phyloP scores from a whole-genome alignment of 2,113 vertebrate genomes.

The Chaetodon trifascialis region DNA sequence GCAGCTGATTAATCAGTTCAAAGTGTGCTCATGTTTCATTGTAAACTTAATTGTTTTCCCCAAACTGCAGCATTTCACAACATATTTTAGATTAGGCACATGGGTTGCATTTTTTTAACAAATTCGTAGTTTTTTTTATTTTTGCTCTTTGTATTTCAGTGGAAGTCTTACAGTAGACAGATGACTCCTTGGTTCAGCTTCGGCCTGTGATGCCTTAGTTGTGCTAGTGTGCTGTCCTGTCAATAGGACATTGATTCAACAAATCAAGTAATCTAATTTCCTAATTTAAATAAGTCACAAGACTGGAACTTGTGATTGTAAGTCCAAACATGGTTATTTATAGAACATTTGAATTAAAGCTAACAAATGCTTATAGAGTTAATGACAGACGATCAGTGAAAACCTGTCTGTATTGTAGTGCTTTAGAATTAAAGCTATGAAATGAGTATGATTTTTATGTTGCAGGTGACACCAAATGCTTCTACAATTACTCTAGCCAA shows the following conservation, averaged over 20 bases:
- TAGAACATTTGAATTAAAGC: not conserved
- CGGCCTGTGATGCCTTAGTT: not conserved
- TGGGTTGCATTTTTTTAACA: not conserved
- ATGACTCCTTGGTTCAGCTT: not conserved
- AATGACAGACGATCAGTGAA: not conserved
- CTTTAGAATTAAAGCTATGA: too few species aligned
- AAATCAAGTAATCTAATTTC: not conserved
- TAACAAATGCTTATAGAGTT: not conserved
- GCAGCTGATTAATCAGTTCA: not conserved
- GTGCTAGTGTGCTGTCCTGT: not conserved
- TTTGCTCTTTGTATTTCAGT: too few species aligned
- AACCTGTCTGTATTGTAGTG: too few species aligned
- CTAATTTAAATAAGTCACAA: not conserved
- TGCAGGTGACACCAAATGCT: not conserved
- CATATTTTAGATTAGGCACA: not conserved
- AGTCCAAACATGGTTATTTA: not conserved
- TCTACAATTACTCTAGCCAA: not conserved
- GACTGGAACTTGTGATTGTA: not conserved
- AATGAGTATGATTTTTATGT: too few species aligned
- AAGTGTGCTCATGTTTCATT: not conserved
- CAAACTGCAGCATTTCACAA: not conserved
- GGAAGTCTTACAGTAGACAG: not conserved
- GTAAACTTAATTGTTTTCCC: not conserved
- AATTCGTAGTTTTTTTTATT: not conserved
- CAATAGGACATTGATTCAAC: not conserved